Base-by-base conservation (phyloP, 2,888 invertebrate genomes). In the Macroteleia sp. region DNA sequence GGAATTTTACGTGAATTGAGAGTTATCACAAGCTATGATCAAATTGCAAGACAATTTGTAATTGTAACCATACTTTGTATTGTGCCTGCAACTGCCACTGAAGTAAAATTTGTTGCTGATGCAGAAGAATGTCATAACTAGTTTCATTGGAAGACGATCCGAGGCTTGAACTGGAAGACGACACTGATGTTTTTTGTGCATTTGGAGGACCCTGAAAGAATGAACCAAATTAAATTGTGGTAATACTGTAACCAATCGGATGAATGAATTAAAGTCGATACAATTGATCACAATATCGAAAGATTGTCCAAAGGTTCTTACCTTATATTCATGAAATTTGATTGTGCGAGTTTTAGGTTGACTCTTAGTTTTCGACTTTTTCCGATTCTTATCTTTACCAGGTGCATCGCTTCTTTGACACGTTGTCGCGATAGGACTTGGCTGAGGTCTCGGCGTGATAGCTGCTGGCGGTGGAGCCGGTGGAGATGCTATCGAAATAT, bases 291-390 rank as follows among this genome's bases (percentile, higher is more conserved):
- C n/a, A n/a, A n/a, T n/a, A n/a, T n/a, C n/a, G n/a, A n/a, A n/a
- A n/a, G n/a, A n/a, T n/a, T n/a, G n/a, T n/a, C n/a, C n/a, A n/a
- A n/a, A n/a, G n/a, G n/a, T n/a, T n/a, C n/a, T 84, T 73, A 93
- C 93, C 92, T 97, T 97, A 91, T 97, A 97, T 92, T 99, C 99
- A 92, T 99, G 98, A 92, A 99, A 99, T 92, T 99, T 99, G 86
- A 99, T 98, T 62, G 96, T 96, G 83, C 96, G 94, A 16, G 96
- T 94, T 91, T 97, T 97, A 0, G 96, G 95, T 66, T 95, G 94
- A 19, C 94, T 94, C 91, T 97, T 97, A 36, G 95, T 95, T 90
- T 97, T 97, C 16, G 94, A 94, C 90, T 96, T 96, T 90, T 96
- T 97, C 86, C 94, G 92, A 89, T 96, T 96, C 92, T 94, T 96